Percentiles rank a stretch among this genome's conserved stretches.
Conservation (phyloP, 1,140 invertebrate genomes). For the Protaetia brevitarsis region DNA sequence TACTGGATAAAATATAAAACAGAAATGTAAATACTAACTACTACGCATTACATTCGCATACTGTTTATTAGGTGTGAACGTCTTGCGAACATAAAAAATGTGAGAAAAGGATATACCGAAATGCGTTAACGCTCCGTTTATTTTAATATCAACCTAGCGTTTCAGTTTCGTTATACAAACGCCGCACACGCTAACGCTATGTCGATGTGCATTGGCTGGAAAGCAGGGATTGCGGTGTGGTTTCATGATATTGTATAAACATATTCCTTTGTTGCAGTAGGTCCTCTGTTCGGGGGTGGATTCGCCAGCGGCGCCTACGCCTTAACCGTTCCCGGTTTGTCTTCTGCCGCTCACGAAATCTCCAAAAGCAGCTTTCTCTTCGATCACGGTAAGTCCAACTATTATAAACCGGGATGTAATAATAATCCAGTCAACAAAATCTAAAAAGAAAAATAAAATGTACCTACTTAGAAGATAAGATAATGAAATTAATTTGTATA, state of each 20-base stretch:
- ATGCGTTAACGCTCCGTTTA: constrained; percentile 21
- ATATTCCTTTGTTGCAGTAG: constrained; percentile 45
- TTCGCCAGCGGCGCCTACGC: constrained; percentile 42
- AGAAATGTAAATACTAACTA: too few species aligned
- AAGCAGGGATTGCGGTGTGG: constrained; percentile 20
- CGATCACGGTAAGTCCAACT: constrained; percentile 44
- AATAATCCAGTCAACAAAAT: too few species aligned
- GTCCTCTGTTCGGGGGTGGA: constrained; percentile 45
- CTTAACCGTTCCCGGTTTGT: constrained; percentile 45
- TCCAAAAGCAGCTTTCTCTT: constrained; percentile 46
- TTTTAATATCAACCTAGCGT: constrained; percentile 21
- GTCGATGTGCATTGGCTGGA: constrained; percentile 27
- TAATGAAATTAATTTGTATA: too few species aligned
- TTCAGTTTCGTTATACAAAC: background rate
- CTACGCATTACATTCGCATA: too few species aligned
- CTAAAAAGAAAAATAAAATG: too few species aligned
- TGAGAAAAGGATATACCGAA: too few species aligned
- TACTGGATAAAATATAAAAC: too few species aligned
- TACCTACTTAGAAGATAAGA: too few species aligned
- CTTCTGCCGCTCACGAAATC: constrained; percentile 42
- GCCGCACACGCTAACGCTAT: background rate
- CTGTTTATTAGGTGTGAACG: too few species aligned
- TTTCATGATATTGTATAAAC: constrained; percentile 30
- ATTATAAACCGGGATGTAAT: too few species aligned
- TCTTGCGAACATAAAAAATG: too few species aligned